A percentile compares a stretch with the other conserved stretches of the same genome.
Evolutionary conservation across 2,797 vertebrate genomes (phyloP).

Genomic region (Chlorospingus flavigularis): DNA sequence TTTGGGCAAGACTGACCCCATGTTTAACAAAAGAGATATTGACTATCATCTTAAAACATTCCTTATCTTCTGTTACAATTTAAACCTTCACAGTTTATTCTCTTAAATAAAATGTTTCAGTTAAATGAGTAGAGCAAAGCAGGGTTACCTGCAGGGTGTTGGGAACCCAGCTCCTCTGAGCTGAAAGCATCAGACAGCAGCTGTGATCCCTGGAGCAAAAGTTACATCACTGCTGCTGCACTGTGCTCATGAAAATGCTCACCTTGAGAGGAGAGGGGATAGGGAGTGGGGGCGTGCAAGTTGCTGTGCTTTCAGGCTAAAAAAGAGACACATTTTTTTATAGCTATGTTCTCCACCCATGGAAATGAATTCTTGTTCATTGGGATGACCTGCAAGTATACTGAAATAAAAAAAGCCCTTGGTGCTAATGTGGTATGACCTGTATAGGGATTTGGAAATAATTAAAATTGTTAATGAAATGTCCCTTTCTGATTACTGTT

Average conservation of each 20-base stretch:
- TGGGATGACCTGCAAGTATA: constrained; percentile 30
- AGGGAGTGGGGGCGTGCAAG: no score
- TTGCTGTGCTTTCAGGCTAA: not conserved
- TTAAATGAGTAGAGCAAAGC: not conserved
- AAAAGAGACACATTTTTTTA: not conserved
- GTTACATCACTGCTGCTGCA: not conserved
- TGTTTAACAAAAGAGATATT: not conserved
- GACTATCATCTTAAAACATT: not conserved
- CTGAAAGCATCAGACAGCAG: not conserved
- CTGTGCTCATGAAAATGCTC: not conserved
- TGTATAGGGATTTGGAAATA: constrained; percentile 74
- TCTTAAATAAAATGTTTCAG: not conserved
- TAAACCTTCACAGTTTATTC: not conserved
- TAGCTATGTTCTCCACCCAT: not conserved
- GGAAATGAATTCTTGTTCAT: not conserved
- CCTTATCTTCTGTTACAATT: not conserved
- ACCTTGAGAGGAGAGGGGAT: not conserved
- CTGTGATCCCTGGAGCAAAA: not conserved
- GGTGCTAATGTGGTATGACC: constrained; percentile 65
- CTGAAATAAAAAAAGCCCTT: not conserved
- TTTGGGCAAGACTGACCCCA: not conserved
- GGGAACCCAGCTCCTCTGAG: not conserved
- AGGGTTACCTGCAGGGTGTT: rapidly evolving
- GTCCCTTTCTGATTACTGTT: constrained; percentile 56
- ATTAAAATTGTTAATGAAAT: constrained; percentile 71